Base-by-base conservation (phyloP, 2,888 invertebrate species). In the Chymomyza amoena region DNA sequence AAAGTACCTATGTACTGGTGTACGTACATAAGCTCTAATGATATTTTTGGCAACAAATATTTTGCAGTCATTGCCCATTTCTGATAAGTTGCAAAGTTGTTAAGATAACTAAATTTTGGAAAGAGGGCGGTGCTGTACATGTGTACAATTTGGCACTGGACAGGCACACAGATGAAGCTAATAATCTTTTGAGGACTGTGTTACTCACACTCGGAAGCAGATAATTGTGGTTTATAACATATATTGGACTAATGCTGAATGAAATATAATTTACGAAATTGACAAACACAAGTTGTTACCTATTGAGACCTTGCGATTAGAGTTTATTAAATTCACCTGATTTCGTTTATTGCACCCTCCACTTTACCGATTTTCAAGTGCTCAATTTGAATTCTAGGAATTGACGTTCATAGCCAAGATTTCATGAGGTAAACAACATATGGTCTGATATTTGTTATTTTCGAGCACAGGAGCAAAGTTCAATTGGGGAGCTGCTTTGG, bases 271-370 rank as follows among this genome's bases (percentile, higher is more conserved):
- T 81, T 72, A 71, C 60, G 72, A 75, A 75, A 71, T 76, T 80
- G 70, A 75, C 75, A 77, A 72, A 64, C 70, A 66, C 9, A 63
- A 62, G 61, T 66, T 45, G 39, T 45, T 45, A 13, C 39, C 39
- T 10, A 45, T 45, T 45, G 39, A 45, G n/a, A 13, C 51, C 59
- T 66, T 63, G 63, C 69, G 81, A 83, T 80, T 78, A 79, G 62
- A 80, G 69, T 78, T 84, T 76, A 81, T 81, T 61, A 81, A 80
- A 77, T 80, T 72, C 84, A 80, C 80, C 76, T 84, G 84, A 82
- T 82, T 82, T 82, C 72, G 67, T 77, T 79, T 75, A 72, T 81
- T 52, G 69, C 57, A 20, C 28, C 66, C 36, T 45, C 10, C 69
- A 66, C 78, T 52, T 66, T 18, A 66, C 70, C 64, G 15, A 4